Base-by-base conservation (phyloP, 2,797 vertebrate genomes). In the Mastacembelus armatus region DNA sequence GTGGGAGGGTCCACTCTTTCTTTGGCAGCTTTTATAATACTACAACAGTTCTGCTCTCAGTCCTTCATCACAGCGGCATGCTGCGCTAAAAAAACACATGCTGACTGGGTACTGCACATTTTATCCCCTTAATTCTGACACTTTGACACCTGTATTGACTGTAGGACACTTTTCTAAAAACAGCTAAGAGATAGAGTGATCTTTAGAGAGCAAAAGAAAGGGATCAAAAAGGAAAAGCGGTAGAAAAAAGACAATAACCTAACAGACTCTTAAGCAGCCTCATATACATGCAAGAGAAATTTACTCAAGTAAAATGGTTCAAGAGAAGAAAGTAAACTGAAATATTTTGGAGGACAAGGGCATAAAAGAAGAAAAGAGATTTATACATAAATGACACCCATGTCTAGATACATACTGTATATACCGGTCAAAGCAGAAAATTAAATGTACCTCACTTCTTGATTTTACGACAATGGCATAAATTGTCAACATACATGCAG, bases 11-110 rank as follows among this genome's bases (percentile, higher is more conserved):
- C 49, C 30, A 11, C 35, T 39, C 57, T 75, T 71, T 43, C 55
- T 62, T 69, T 73, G 27, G 39, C 70, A 66, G 71, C 76, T 72
- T 83, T 82, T 78, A 71, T 77, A 50, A 81, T 52, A 59, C 56
- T 44, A 63, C 30, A 21, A 50, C 40, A 26, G 18, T 43, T 60
- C 49, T 58, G 32, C 64, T 78, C 65, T 21, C 14, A 1, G 45
- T 24, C 49, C 36, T 66, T 39, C 55, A 77, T 85, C 69, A 68
- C 19, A 51, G 58, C 61, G 27, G 22, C 8, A 2, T 15, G 15
- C 19, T 32, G 62, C 22, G 7, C 26, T 40, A 57, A 62, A 50
- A n/a, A 52, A 5, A 51, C 0, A 12, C 43, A 66, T 54, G 59
- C 10, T 66, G 64, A 56, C 49, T 10, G 29, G 19, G 10, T n/a